Base-by-base conservation (phyloP, 2,888 invertebrate species). In the Ischnura elegans region DNA sequence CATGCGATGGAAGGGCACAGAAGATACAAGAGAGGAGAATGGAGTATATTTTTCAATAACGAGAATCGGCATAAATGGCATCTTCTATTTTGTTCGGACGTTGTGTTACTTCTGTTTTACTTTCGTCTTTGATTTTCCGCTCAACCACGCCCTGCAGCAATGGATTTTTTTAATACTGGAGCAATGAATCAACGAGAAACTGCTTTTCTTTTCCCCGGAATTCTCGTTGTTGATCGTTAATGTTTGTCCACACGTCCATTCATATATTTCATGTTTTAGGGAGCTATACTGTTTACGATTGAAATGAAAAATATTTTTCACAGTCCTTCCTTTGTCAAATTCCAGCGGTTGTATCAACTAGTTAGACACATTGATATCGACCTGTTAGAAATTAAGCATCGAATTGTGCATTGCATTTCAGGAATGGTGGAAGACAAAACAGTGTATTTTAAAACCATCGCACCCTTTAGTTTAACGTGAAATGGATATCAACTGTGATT, bases 51-150 rank as follows among this genome's bases (percentile, higher is more conserved):
- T 76, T 76, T 76, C 16, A 36, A 13, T 36, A 8, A 76, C 36
- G 76, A 8, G 76, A 36, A 76, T 2, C 76, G 2, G 2, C 13
- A 25, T 25, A 76, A 36, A 29, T 76, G 76, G 29, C 36, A 36
- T 76, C 76, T 29, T 76, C 29, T 76, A 76, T 29, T 76, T 76
- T 76, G 76, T 76, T 51, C 76, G 76, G 36, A 76, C 76, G 36
- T 13, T n/a, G 6, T 76, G 21, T 36, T 76, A 10, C 76, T 76
- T 29, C n/a, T 36, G 36, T 36, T 76, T 61, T 55, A 6, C 21
- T 29, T 36, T 76, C 51, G 76, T 13, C 66, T 29, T 4, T n/a
- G 25, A 61, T n/a, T n/a, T n/a, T 61, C 36, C 76, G 2, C 29
- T 36, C 76, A 10, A 51, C 16, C 36, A 25, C 76, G 0, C 36